Conservation (phyloP, 1,140 invertebrate genomes). For the Bicyclus anynana region DNA sequence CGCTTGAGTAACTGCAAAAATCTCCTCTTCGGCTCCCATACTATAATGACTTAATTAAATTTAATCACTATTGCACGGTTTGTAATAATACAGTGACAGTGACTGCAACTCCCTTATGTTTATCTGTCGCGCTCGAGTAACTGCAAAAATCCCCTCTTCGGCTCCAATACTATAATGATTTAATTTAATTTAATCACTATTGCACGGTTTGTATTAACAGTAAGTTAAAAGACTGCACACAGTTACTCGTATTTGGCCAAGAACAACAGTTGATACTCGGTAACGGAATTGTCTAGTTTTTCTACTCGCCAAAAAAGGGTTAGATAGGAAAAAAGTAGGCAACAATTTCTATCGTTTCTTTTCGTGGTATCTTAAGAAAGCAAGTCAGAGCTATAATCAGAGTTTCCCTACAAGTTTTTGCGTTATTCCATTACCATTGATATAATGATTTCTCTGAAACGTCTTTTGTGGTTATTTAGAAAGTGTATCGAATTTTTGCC, state of each 20-base stretch:
- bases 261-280: not conserved
- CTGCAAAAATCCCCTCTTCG: too few species aligned
- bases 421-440: conserved; percentile 1
- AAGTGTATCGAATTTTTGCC: conserved; percentile 11
- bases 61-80: too few species aligned
- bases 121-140: too few species aligned
- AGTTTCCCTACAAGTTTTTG: conserved; percentile 5
- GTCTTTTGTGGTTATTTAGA: conserved; percentile 11
- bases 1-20: too few species aligned
- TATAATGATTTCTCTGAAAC: conserved; percentile 11
- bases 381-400: not conserved
- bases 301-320: conserved; percentile 1
- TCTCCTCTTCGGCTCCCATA: too few species aligned
- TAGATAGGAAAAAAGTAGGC: not conserved
- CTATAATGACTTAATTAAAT: too few species aligned
- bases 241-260: not conserved
- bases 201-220: too few species aligned
- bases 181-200: too few species aligned
- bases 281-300: not conserved
- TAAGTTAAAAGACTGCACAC: too few species aligned
- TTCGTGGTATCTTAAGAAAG: conserved; percentile 9
- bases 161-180: too few species aligned
- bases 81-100: too few species aligned
- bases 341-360: not conserved
- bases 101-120: too few species aligned